A percentile compares a stretch with the other conserved stretches of the same genome.
phyloP scores from a whole-genome alignment of 2,113 vertebrate genomes.

The Cynocephalus volans region DNA sequence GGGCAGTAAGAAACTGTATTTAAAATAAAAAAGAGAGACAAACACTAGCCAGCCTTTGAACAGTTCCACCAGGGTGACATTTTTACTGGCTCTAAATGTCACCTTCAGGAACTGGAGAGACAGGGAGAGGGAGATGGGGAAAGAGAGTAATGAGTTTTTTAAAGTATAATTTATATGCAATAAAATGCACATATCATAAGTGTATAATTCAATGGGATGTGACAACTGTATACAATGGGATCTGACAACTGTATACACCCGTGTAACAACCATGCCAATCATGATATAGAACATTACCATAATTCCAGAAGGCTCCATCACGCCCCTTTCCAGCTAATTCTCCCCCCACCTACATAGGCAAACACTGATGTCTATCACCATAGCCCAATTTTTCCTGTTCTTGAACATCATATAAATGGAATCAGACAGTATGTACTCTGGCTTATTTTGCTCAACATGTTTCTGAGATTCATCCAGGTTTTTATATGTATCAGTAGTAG shows the following conservation, averaged over 20 bases:
- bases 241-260: not conserved
- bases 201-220: not conserved
- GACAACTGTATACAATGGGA: not conserved
- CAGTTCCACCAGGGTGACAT: not conserved
- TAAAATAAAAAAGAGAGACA: not conserved
- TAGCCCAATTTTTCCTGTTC: not conserved
- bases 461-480: not conserved
- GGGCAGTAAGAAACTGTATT: not conserved
- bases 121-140: not conserved
- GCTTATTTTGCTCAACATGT: not conserved
- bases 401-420: not conserved
- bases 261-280: not conserved
- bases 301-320: constrained; percentile 1
- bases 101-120: not conserved
- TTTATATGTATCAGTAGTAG: not conserved
- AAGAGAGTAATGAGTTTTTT: not conserved
- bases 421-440: not conserved
- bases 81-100: not conserved
- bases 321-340: not conserved
- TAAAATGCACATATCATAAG: not conserved
- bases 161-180: not conserved
- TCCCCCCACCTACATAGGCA: not conserved
- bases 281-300: not conserved
- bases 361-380: not conserved
- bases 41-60: not conserved